Evolutionary conservation across 2,888 invertebrate species (phyloP).

Genomic region (Pegoplata infirma): DNA sequence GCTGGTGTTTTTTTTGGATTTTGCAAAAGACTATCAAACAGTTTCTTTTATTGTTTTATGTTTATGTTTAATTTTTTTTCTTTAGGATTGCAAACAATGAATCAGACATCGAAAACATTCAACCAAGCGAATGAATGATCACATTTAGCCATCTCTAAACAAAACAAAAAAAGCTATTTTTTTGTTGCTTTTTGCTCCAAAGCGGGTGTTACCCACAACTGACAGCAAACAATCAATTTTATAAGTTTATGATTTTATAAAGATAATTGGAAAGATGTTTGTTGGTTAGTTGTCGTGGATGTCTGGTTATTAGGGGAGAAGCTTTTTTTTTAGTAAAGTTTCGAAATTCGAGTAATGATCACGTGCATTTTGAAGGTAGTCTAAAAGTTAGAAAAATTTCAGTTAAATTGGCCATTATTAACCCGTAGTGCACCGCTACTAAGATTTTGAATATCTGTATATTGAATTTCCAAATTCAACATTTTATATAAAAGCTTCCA

Average conservation of each 20-base stretch:
- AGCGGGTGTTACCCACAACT: constrained; percentile 57
- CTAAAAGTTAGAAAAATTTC: no score
- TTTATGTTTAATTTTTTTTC: constrained; percentile 17
- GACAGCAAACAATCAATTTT: constrained; percentile 58
- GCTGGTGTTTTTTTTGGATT: constrained; percentile 15
- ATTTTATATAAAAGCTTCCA: no score
- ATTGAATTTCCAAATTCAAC: no score
- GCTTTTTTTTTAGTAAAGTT: no score
- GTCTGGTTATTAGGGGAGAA: no score
- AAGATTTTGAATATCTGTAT: no score
- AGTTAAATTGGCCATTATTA: no score
- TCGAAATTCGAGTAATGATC: no score
- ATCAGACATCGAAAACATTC: no score
- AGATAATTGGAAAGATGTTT: constrained; percentile 55
- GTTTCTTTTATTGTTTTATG: constrained; percentile 44
- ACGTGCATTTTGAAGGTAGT: no score
- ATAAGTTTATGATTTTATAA: constrained; percentile 56
- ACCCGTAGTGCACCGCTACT: no score
- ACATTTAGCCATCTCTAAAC: not conserved
- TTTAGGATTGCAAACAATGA: not conserved
- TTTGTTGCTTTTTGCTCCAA: not conserved
- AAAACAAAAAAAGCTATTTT: not conserved
- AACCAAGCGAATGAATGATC: not conserved
- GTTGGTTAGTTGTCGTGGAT: no score
- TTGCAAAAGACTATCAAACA: not conserved